These are phyloP conservation scores for Listronotus oregonensis DNA, from an alignment of 1,140 invertebrate species.

Conservation along the genomic window DNA sequence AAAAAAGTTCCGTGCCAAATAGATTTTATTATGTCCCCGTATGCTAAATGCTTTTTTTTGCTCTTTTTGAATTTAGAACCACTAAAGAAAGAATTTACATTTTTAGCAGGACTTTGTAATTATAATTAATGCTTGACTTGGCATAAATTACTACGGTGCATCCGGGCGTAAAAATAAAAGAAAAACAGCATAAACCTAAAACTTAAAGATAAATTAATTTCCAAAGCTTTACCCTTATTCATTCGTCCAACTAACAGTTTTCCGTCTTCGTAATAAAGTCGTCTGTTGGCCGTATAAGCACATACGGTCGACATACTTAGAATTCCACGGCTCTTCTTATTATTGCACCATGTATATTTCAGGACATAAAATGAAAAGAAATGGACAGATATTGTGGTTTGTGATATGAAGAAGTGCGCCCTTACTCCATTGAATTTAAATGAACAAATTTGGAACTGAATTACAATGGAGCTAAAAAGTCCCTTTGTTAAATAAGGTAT, in stretches of 20 bases:
- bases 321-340: constrained; percentile 46
- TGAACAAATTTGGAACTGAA: constrained; percentile 42
- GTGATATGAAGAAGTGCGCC: constrained; percentile 44
- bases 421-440: constrained; percentile 43
- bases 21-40: no score
- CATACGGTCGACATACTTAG: constrained; percentile 41
- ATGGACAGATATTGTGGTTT: constrained; percentile 47
- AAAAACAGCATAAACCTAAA: no score
- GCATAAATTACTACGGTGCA: no score
- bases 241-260: not conserved
- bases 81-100: no score
- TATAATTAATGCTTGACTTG: no score
- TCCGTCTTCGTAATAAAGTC: constrained; percentile 27
- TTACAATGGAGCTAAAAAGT: constrained; percentile 11
- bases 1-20: no score
- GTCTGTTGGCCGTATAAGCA: constrained; percentile 23
- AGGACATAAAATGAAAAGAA: constrained; percentile 45
- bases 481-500: constrained; percentile 15
- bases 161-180: no score
- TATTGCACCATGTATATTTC: constrained; percentile 51
- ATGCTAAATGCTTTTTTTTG: no score
- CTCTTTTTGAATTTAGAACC: no score
- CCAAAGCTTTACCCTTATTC: not conserved
- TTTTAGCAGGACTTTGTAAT: no score
- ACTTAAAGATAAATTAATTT: no score